Evolutionary conservation across 2,888 invertebrate species (phyloP).

Genomic region (Magallana nippona): DNA sequence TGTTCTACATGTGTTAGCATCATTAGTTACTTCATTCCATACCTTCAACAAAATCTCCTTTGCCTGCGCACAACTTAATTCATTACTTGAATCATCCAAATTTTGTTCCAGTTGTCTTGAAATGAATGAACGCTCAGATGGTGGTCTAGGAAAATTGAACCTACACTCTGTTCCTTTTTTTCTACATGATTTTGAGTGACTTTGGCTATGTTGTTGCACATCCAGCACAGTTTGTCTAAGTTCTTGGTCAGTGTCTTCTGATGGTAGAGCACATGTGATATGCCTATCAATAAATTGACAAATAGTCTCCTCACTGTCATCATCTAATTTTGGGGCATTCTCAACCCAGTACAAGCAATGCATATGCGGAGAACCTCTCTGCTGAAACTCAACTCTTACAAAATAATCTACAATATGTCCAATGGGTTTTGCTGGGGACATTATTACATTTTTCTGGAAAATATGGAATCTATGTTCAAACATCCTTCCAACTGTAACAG

Average conservation of each 20-base stretch:
- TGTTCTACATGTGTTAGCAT: not conserved
- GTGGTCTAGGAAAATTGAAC: slow-evolving; percentile 53
- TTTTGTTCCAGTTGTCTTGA: not conserved
- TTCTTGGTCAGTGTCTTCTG: slow-evolving; percentile 44
- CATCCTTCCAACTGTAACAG: slow-evolving; percentile 56
- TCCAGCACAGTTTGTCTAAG: slow-evolving; percentile 46
- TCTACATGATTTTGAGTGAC: slow-evolving; percentile 5
- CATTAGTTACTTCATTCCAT: not conserved
- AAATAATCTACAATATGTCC: slow-evolving; percentile 48
- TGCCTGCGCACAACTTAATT: not conserved
- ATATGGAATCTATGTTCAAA: slow-evolving; percentile 53
- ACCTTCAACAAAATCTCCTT: slow-evolving; percentile 1
- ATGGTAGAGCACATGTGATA: slow-evolving; percentile 32
- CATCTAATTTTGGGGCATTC: slow-evolving; percentile 31
- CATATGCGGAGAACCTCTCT: slow-evolving; percentile 39
- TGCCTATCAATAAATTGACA: slow-evolving; percentile 35
- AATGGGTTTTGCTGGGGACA: slow-evolving; percentile 47
- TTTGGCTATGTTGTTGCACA: slow-evolving; percentile 53
- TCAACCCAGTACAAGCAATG: slow-evolving; percentile 39
- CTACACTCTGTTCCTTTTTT: slow-evolving; percentile 51
- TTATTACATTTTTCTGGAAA: slow-evolving; percentile 47
- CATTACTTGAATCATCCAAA: not conserved
- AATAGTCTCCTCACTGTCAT: slow-evolving; percentile 17
- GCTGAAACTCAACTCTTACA: slow-evolving; percentile 31
- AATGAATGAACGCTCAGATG: slow-evolving; percentile 38